Evolutionary conservation across 2,797 vertebrate species (phyloP), one percentile per base, ranked within the genome.

Genomic region (Sciaenops ocellatus): DNA sequence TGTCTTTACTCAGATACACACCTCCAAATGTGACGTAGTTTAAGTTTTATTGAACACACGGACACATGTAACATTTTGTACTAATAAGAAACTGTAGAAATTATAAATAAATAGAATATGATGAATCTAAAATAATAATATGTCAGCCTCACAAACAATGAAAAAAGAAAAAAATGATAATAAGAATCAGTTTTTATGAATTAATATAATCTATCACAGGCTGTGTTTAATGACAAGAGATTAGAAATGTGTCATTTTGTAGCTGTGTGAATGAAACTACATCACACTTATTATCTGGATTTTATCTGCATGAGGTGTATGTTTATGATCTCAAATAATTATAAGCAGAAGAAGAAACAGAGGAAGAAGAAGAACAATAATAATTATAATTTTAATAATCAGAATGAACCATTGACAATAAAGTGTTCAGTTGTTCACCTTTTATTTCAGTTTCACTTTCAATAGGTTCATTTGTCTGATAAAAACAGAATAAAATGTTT

Each of bases 391-490:
- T 8, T 47, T 3, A 54, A 16, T 28, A 16, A 64, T 44, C 12
- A 44, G 5, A 54, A 26, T 65, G 0, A 26, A n/a, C 0, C 3
- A 55, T 24, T 42, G 50, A n/a, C 5, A 63, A 10, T 12, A 38
- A 9, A 38, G 34, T 30, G 30, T 30, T 30, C 1, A 30, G 5
- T 30, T 30, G 5, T 30, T 30, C 30, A 34, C 4, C 9, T 64
- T 12, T 24, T 50, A 24, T 76, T 78, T 47, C 3, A 34, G 5
- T 76, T 44, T 26, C 5, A 72, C 1, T 44, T 51, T 68, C 12
- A 78, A 57, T 59, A 74, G 4, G 24, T 74, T 17, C 34, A n/a
- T 7, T 20, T 50, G 16, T 64, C 6, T 47, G 11, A 42, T 48
- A 16, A 61, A 47, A 62, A 41, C 9, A 1, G 26, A 50, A 55